Conservation (phyloP, 2,113 vertebrate genomes). For the Solea senegalensis region DNA sequence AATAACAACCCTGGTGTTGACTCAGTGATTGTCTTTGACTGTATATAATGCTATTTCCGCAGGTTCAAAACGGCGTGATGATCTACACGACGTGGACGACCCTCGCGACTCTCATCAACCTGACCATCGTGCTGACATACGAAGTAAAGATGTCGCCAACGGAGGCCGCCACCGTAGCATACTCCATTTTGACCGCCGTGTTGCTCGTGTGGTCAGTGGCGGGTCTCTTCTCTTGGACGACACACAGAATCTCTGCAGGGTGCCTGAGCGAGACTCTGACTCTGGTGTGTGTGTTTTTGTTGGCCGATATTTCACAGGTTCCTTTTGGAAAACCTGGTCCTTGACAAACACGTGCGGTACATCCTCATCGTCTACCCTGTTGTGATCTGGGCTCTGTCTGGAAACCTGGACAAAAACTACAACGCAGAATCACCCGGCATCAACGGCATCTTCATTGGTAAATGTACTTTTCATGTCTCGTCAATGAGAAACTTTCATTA, state of each 20-base stretch:
- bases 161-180: constrained; percentile 77
- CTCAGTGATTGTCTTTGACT: neutral
- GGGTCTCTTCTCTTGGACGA: neutral
- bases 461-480: neutral
- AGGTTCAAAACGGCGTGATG: constrained; percentile 88
- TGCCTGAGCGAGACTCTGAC: neutral
- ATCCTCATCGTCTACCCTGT: constrained; percentile 59
- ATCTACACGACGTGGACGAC: constrained; percentile 85
- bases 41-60: neutral
- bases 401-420: constrained; percentile 72
- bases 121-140: constrained; percentile 82
- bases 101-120: constrained; percentile 86
- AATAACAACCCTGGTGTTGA: neutral
- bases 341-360: constrained; percentile 68
- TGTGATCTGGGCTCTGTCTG: constrained; percentile 68
- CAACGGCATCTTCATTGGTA: constrained; percentile 70
- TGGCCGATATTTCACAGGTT: constrained; percentile 48
- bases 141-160: constrained; percentile 53
- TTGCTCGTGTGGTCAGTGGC: constrained; percentile 80
- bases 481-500: neutral
- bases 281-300: neutral
- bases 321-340: constrained; percentile 63
- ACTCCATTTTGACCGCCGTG: constrained; percentile 75
- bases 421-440: constrained; percentile 34
- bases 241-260: neutral